Evolutionary conservation across 2,888 invertebrate genomes (phyloP).

Genomic region (Oxyscelio sp.): DNA sequence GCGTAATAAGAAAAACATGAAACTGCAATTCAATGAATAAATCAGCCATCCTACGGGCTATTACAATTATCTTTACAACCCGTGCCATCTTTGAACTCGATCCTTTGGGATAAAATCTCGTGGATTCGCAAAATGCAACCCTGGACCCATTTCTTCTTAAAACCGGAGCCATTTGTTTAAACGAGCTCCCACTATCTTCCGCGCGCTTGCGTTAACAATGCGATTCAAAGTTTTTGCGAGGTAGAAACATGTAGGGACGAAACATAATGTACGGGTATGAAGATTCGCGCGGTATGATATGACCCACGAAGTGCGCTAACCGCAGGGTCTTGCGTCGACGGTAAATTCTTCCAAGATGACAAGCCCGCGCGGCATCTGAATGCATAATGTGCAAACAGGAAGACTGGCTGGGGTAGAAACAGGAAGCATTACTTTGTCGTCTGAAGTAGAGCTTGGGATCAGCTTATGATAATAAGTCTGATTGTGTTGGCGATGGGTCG

Average conservation of each 20-base stretch:
- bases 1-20: slow-evolving; percentile 26
- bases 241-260: slow-evolving; percentile 22
- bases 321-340: slow-evolving; percentile 77
- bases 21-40: neutral
- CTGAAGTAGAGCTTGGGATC: slow-evolving; percentile 13
- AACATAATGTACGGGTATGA: slow-evolving; percentile 62
- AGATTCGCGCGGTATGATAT: slow-evolving; percentile 65
- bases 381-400: slow-evolving; percentile 38
- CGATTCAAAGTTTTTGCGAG: slow-evolving; percentile 33
- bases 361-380: slow-evolving; percentile 82
- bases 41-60: neutral
- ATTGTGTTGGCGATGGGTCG: slow-evolving; percentile 9
- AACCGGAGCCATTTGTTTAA: slow-evolving; percentile 28
- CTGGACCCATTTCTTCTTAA: slow-evolving; percentile 12
- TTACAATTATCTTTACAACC: slow-evolving; percentile 23
- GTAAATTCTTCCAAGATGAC: slow-evolving; percentile 87
- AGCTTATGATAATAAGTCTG: slow-evolving; percentile 24
- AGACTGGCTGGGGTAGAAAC: slow-evolving; percentile 13
- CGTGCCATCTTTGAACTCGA: neutral
- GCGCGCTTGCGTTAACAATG: slow-evolving; percentile 45
- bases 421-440: slow-evolving; percentile 28
- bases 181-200: slow-evolving; percentile 13
- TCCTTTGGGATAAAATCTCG: slow-evolving; percentile 22
- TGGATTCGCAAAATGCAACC: neutral
- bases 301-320: slow-evolving; percentile 32